Percentiles rank a stretch among this genome's conserved stretches.
Conservation (phyloP, 2,113 vertebrate genomes). For the Zootoca vivipara region DNA sequence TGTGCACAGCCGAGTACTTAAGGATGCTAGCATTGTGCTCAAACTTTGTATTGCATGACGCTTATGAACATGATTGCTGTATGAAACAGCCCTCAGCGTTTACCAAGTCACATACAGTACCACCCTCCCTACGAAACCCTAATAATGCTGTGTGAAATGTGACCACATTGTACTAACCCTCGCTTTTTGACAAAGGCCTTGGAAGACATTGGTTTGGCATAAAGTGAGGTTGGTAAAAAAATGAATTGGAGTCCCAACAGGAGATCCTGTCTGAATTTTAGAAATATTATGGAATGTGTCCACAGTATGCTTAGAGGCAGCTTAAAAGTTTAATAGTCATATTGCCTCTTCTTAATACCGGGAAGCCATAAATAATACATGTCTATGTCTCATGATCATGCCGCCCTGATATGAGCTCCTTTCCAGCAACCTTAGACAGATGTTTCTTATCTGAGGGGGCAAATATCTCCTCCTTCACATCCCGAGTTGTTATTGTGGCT, state of each 20-base stretch:
- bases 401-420: neutral
- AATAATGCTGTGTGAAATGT: neutral
- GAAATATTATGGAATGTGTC: slow-evolving; percentile 1
- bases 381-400: neutral
- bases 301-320: neutral
- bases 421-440: neutral
- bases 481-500: neutral
- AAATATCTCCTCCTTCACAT: neutral
- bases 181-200: neutral
- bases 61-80: neutral
- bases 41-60: neutral
- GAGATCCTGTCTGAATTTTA: neutral
- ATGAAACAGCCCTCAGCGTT: neutral
- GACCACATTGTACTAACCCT: neutral
- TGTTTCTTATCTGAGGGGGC: slow-evolving; percentile 8
- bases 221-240: neutral
- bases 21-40: neutral
- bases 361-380: neutral
- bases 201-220: neutral
- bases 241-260: neutral
- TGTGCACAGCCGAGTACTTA: neutral
- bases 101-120: neutral
- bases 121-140: no score
- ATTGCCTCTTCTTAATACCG: neutral
- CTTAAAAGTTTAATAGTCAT: slow-evolving; percentile 10